phyloP scores from a whole-genome alignment of 2,888 invertebrate genomes.

The Drosophila nr. fundita region DNA sequence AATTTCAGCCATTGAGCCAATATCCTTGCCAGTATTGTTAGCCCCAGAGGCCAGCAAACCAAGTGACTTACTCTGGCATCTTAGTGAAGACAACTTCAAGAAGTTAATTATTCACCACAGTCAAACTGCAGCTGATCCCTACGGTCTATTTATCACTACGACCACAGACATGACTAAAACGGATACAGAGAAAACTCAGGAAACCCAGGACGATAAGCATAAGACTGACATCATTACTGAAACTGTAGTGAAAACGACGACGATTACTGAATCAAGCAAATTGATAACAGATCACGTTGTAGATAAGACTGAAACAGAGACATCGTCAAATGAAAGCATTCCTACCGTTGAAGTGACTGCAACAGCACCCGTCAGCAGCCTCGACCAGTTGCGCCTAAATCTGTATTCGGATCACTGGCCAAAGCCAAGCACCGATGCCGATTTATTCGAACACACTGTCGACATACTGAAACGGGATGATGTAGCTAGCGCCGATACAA shows the following conservation, averaged over 20 bases:
- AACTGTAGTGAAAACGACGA: conserved; percentile 71
- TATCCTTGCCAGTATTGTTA: conserved; percentile 8
- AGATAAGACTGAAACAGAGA: conserved; percentile 75
- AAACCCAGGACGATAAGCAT: conserved; percentile 69
- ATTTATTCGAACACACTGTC: conserved; percentile 45
- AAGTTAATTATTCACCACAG: conserved; percentile 53
- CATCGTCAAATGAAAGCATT: conserved; percentile 72
- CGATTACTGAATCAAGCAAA: conserved; percentile 61
- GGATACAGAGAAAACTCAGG: conserved; percentile 65
- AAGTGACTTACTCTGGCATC: conserved; percentile 61
- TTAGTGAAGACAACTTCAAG: conserved; percentile 67
- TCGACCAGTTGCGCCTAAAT: conserved; percentile 66
- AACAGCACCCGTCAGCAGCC: conserved; percentile 35
- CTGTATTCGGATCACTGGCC: conserved; percentile 77
- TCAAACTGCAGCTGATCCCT: conserved; percentile 47
- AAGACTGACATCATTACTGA: conserved; percentile 79
- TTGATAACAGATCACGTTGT: conserved; percentile 61
- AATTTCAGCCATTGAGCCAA: conserved; percentile 6
- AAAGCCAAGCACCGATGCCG: conserved; percentile 45
- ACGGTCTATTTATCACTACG: conserved; percentile 32
- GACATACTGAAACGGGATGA: conserved; percentile 58
- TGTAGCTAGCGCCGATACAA: conserved; percentile 43
- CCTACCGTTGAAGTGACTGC: conserved; percentile 52
- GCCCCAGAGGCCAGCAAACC: conserved; percentile 16
- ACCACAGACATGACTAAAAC: conserved; percentile 34